Base-by-base conservation (phyloP, 2,888 invertebrate species). In the Coelogynopora nodosa region DNA sequence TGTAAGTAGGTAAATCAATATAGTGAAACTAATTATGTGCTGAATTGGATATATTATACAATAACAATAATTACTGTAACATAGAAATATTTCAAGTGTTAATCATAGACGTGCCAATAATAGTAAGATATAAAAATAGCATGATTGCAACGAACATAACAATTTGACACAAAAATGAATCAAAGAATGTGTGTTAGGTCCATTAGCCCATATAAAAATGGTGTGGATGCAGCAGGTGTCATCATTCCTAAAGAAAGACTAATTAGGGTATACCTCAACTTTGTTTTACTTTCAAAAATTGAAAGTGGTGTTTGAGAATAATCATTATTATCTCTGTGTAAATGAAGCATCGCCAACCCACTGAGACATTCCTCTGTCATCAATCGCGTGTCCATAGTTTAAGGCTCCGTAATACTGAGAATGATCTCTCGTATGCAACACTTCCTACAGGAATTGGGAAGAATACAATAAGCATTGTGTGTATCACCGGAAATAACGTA, bases 401-500 rank as follows among this genome's bases (percentile, higher is more conserved):
- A 23, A 74, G 74, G 74, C 27, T 10, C 23, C 74, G 18, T 26
- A 74, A 74, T 74, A 23, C 27, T 23, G 74, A 74, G 74, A 74
- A 74, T 5, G 18, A 74, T 74, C 74, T 74, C 74, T 74, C 74
- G 23, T 26, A 74, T 23, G 27, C 18, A 74, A 26, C 74, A 74
- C 74, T 74, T 74, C 10, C 74, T 74, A 74, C 74, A 23, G 74
- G 74, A 74, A 74, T 74, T 10, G 27, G 5, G 74, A 74, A 26
- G 74, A 74, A 74, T n/a, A 74, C 74, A 74, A 26, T 74, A n/a
- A 74, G 74, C 5, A 74, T 74, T 74, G 74, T 74, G 23, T 74
- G 74, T 74, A 74, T 74, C 74, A 74, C 74, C 27, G 74, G 74
- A 74, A 74, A 74, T 74, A 74, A 74, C 23, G 27, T 74, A 74